Conservation (phyloP, 2,797 vertebrate genomes). For the Amniataba percoides region DNA sequence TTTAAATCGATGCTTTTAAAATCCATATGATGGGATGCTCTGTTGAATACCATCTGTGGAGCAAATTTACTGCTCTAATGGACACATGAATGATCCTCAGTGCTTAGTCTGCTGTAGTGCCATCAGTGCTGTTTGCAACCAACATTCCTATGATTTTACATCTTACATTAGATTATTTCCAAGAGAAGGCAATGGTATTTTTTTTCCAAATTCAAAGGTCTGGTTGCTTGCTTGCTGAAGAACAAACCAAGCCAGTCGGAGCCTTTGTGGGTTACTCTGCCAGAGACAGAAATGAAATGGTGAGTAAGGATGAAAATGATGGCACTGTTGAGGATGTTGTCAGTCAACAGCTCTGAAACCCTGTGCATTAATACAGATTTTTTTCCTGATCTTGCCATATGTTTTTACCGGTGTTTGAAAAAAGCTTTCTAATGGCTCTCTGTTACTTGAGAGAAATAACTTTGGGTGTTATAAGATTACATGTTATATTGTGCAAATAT, state of each 20-base stretch:
- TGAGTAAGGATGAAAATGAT: not conserved
- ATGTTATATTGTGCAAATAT: not conserved
- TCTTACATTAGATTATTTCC: not conserved
- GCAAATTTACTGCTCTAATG: not conserved
- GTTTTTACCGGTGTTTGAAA: not conserved
- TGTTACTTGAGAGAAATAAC: not conserved
- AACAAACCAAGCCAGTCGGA: not conserved
- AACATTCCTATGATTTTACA: not conserved
- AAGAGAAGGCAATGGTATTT: not conserved
- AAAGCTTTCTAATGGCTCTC: not conserved
- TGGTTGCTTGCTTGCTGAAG: not conserved
- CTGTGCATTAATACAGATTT: not conserved
- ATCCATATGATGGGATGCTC: not conserved
- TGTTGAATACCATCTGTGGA: not conserved
- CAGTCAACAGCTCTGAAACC: not conserved
- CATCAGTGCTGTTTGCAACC: not conserved
- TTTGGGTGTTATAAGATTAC: not conserved
- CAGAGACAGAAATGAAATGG: not conserved
- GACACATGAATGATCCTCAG: not conserved
- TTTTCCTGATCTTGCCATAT: not conserved
- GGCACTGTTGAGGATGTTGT: not conserved
- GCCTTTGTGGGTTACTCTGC: not conserved
- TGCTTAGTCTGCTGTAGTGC: not conserved
- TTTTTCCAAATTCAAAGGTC: not conserved
- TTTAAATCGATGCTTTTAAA: not conserved